Evolutionary conservation across 2,797 vertebrate species (phyloP), one percentile per base, ranked within the genome.

Genomic region (Squalus acanthias): DNA sequence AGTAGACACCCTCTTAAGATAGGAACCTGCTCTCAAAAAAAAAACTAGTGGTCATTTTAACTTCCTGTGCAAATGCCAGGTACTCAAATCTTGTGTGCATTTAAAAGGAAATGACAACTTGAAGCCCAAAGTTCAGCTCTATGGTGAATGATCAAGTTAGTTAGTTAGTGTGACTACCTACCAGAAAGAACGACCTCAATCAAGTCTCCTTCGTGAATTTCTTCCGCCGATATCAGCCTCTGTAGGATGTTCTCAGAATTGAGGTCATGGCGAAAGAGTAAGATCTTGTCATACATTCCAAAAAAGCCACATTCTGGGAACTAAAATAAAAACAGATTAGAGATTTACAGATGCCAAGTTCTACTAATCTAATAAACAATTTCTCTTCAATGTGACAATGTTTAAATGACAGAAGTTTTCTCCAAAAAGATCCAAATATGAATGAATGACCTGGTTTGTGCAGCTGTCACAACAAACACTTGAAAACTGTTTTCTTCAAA

Each of bases 241-340:
- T 99, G 99, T 98, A 99, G 98, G 98, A 99, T 99, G 98, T 99
- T 99, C 97, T 99, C 99, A 39, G 99, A 99, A 96, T 98, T 99
- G 97, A 99, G 98, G 98, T 99, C 98, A 97, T 99, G 99, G 97
- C 99, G 99, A 97, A 99, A 99, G 96, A 99, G 98, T 97, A 99
- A 98, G 98, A 99, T 99, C 98, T 99, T 99, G 98, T 99, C 99
- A 96, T 99, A 99, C 99, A 99, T 99, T 97, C 99, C 99, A 97
- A 99, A 99, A 98, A 99, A 99, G 97, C 99, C 99, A 96, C 99
- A 99, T 98, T 99, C 99, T 96, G 99, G 99, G 97, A 99, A 99
- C 99, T 99, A 98, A 89, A 97, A 97, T 10, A 96, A 72, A 97
- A 97, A 96, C 96, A 96, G 96, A 97, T 72, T 95, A 96, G 69